Base-by-base conservation (phyloP, 2,797 vertebrate genomes). In the Esox masquinongy region DNA sequence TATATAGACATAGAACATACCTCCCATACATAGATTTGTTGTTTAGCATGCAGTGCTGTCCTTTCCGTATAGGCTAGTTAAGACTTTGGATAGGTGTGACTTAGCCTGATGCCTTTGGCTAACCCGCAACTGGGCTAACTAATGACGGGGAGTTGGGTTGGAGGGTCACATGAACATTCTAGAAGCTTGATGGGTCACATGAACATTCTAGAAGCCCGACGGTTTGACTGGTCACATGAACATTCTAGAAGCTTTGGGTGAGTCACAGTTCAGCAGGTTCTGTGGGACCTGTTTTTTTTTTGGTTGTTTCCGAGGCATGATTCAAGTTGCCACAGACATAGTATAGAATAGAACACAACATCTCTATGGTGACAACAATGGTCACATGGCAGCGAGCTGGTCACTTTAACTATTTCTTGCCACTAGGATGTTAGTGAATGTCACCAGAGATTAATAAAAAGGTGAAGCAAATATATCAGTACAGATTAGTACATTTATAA, bases 391-490 rank as follows among this genome's bases (percentile, higher is more conserved):
- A 17, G 63, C 29, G 6, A 59, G n/a, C 29, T 31, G 29, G 7
- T 31, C 29, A 16, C 3, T 24, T 36, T 22, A 8, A 39, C 51
- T 17, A 71, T 71, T 53, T 71, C 69, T 71, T 19, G 16, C 76
- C 31, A 71, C n/a, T 72, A 19, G 5, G 47, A 15, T 15, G 4
- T 81, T 49, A 31, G 64, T 74, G 69, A 16, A 19, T 63, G 67
- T 69, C 72, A 68, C 51, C 1, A 12, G 5, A 29, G 70, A 59
- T 71, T 66, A 71, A 22, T 56, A 80, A 68, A 53, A 64, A 19
- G 61, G 74, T 53, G 66, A 75, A 47, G 47, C n/a, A 59, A 56
- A 59, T 6, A 56, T 19, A 14, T 14, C 43, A 14, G 43, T 11
- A 47, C 12, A 47, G 36, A 39, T 39, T 8, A 39, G 7, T 39